Evolutionary conservation across 2,113 vertebrate species (phyloP), one percentile per base, ranked within the genome.

Genomic region (Clarias gariepinus): DNA sequence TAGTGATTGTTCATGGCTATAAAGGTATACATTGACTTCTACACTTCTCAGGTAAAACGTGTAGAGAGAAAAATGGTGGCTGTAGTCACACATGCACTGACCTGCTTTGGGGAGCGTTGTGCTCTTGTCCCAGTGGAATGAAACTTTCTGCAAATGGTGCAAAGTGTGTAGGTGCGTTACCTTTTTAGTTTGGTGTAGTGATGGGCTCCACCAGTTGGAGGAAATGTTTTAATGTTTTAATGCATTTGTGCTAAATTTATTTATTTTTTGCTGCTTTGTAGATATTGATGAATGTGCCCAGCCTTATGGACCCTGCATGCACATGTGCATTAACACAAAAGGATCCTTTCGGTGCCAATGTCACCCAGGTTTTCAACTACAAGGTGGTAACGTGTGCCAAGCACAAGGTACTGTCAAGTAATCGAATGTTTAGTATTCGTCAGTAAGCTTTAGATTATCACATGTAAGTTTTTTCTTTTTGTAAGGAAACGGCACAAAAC

Each of bases 231-330:
- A 6, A 25, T 36, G 1, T 33, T 25, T 36, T 58, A 25, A 30
- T 73, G 1, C 9, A 52, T 58, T 30, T 63, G 28, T 0, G 11
- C 10, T n/a, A n/a, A n/a, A n/a, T 28, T 11, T 66, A n/a, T 12
- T 66, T 2, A 1, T 9, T 25, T 25, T 71, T 36, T 71, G 16
- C 3, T 25, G 28, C 0, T 69, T 66, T 21, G 0, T 90, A 98
- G 97, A 98, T 93, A 23, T 97, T 86, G 95, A 98, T 1, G 97
- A 98, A 86, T 98, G 97, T 89, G 93, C 95, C 5, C 64, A 89
- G 87, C 90, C 93, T 3, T 95, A 93, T 41, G 86, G 92, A 64
- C 95, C 95, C 15, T 99, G 97, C 89, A 93, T 90, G 83, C 97
- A 98, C 84, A 83, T 94, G 12, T 98, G 97, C 90, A 88, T 55